Evolutionary conservation across 1,140 invertebrate species (phyloP), one percentile per base, ranked within the genome.

Genomic region (Amyelois transitella): DNA sequence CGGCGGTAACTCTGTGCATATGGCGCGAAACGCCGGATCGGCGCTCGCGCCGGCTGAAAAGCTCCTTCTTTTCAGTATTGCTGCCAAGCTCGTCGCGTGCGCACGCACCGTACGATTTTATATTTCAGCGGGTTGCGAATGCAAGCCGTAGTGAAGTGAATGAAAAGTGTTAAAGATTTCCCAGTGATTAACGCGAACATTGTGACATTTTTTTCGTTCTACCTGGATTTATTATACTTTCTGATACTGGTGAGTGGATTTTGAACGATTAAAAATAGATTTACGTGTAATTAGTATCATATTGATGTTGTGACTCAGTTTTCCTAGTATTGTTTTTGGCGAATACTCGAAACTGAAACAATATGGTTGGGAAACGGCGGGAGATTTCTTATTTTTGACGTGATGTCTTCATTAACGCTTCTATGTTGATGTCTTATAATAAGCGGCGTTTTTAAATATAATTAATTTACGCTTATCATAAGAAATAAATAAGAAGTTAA

Each of bases 221-320:
- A 14, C n/a, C 32, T 38, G 32, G 32, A 38, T 38, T 38, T 24
- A 3, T 5, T 24, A 24, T 38, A 38, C 1, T 38, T 38, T 38
- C n/a, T 12, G 32, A 38, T 38, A 65, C 64, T 63, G 53, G 58
- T 66, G 17, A 62, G 62, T 55, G 62, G 58, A 66, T 86, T 84
- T 84, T 83, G 71, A 77, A 78, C 82, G 82, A 84, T 86, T 85
- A 87, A 81, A 85, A 83, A 78, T 85, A 87, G 83, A 81, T 71
- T 73, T 61, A 14, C 77, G 78, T 61, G 74, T 86, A 82, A 83
- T 85, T 81, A 82, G 75, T 81, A 72, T 72, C 67, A 83, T 81
- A 78, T 76, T 72, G 62, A 64, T 58, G n/a, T n/a, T n/a, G 63
- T 84, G 80, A 83, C 59, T 83, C 77, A 81, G 43, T 51, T 18